Percentiles rank a stretch among this genome's conserved stretches.
phyloP scores from a whole-genome alignment of 2,888 invertebrate genomes.

The Cylloceria caligata region DNA sequence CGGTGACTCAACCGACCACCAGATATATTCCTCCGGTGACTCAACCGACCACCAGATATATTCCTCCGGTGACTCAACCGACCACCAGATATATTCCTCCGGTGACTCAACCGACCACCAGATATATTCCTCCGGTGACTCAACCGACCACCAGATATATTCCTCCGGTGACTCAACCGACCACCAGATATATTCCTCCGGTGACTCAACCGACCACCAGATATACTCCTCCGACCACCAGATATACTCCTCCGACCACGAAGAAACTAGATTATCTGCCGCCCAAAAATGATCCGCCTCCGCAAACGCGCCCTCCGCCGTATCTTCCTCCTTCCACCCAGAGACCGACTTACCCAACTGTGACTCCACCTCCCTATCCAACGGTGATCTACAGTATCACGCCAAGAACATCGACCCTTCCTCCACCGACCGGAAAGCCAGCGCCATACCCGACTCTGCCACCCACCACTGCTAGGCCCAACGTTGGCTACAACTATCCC shows the following conservation, averaged over 20 bases:
- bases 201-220: constrained; percentile 33
- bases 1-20: constrained; percentile 12
- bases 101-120: constrained; percentile 38
- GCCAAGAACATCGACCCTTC: constrained; percentile 72
- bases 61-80: constrained; percentile 19
- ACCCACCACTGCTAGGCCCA: constrained; percentile 75
- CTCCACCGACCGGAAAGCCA: constrained; percentile 78
- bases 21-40: constrained; percentile 30
- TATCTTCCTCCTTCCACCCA: constrained; percentile 81
- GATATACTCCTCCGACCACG: constrained; percentile 9
- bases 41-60: constrained; percentile 25
- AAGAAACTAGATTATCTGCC: constrained; percentile 45
- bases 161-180: constrained; percentile 27
- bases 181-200: constrained; percentile 19
- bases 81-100: constrained; percentile 51
- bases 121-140: constrained; percentile 28
- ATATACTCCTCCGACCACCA: constrained; percentile 26
- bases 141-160: constrained; percentile 13
- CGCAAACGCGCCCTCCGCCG: constrained; percentile 75
- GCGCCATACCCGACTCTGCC: constrained; percentile 80
- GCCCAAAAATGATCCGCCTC: constrained; percentile 51
- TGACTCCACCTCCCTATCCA: constrained; percentile 84
- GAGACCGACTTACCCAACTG: constrained; percentile 75
- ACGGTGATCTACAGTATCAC: constrained; percentile 77
- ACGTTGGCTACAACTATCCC: constrained; percentile 79